phyloP scores from a whole-genome alignment of 2,888 invertebrate species.

The Esperia sulphurella region DNA sequence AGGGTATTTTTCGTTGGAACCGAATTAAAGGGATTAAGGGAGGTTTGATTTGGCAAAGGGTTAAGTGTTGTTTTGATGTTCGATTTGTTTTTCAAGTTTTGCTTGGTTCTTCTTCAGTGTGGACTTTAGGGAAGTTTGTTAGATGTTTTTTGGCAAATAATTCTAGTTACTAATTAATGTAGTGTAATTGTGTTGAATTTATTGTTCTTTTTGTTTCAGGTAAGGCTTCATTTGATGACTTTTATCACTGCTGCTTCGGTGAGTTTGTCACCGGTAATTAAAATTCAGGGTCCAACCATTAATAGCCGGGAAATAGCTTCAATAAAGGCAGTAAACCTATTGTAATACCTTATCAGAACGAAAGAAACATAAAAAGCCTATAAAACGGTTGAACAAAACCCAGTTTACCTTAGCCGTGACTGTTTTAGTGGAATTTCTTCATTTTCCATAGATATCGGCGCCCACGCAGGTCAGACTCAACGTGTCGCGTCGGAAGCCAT shows the following conservation, averaged over 20 bases:
- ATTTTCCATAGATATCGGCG: conserved; percentile 29
- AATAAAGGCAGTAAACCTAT: not conserved
- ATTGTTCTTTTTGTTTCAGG: not conserved
- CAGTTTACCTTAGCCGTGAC: conserved; percentile 2
- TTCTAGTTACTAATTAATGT: no score
- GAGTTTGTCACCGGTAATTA: no score
- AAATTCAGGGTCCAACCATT: not conserved
- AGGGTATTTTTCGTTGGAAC: conserved; percentile 30
- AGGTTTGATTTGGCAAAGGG: conserved; percentile 23
- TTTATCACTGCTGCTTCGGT: no score
- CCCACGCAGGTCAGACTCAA: conserved; percentile 34
- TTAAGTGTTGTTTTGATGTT: conserved; percentile 24
- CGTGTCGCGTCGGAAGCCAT: conserved; percentile 38
- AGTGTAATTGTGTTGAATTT: not conserved
- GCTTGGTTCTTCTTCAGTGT: not conserved
- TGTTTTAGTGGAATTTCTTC: conserved; percentile 37
- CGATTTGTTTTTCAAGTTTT: conserved; percentile 14
- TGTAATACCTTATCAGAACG: not conserved
- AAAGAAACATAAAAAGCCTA: conserved; percentile 11
- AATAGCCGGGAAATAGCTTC: not conserved
- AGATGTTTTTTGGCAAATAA: no score
- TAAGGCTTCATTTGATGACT: not conserved
- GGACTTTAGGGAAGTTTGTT: no score
- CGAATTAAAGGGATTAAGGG: conserved; percentile 36
- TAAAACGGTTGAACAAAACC: conserved; percentile 15